Evolutionary conservation across 2,797 vertebrate species (phyloP).

Genomic region (Cossypha niveicapilla): DNA sequence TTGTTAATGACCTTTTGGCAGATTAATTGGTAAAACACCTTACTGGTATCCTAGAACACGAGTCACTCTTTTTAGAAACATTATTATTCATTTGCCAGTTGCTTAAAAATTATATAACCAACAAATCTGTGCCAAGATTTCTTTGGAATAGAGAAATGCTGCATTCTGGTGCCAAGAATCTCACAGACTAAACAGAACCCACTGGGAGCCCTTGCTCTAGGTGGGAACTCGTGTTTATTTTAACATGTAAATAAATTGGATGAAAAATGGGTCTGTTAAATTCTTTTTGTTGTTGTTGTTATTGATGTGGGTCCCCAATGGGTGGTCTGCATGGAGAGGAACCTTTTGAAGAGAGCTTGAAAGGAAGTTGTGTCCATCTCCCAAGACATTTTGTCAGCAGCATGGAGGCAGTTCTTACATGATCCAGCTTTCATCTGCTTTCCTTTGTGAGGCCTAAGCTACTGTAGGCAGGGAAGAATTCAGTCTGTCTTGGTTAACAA

Average conservation of each 20-base stretch:
- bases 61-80: not conserved
- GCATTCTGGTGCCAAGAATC: not conserved
- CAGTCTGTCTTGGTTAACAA: not conserved
- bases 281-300: not conserved
- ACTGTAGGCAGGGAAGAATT: not conserved
- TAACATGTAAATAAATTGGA: slow-evolving; percentile 12
- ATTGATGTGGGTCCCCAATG: not conserved
- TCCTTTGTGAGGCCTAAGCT: not conserved
- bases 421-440: slow-evolving; percentile 1
- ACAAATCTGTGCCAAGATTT: slow-evolving; percentile 12
- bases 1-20: slow-evolving; percentile 20
- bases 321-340: not conserved
- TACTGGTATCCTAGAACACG: not conserved
- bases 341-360: slow-evolving; percentile 49
- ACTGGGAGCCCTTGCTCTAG: slow-evolving; percentile 14
- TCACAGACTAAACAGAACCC: slow-evolving; percentile 51
- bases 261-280: slow-evolving; percentile 1
- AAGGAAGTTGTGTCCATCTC: not conserved
- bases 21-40: slow-evolving; percentile 44
- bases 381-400: not conserved
- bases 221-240: not conserved
- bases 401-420: not conserved
- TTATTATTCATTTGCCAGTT: not conserved
- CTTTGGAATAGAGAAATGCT: slow-evolving; percentile 19
- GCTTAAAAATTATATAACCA: slow-evolving; percentile 34